Evolutionary conservation across 2,888 invertebrate species (phyloP).

Genomic region (Lissocephala sabroskyi): DNA sequence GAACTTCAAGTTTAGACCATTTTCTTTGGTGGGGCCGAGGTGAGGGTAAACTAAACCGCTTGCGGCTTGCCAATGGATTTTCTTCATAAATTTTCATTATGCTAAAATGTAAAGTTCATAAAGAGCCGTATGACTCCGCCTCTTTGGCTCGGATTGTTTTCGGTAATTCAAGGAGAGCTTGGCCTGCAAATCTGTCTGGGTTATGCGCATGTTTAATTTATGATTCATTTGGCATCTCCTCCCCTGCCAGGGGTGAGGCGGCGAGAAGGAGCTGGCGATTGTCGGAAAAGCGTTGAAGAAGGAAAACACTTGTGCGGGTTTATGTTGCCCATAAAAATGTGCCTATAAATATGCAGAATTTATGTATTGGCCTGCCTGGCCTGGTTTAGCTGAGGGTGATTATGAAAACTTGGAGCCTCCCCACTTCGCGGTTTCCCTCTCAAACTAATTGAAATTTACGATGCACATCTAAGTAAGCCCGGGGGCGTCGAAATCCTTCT

Average conservation of each 20-base stretch:
- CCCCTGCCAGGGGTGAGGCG: not conserved
- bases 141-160: not conserved
- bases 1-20: slow-evolving; percentile 41
- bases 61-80: slow-evolving; percentile 14
- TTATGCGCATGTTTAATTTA: slow-evolving; percentile 31
- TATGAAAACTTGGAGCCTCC: not conserved
- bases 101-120: slow-evolving; percentile 28
- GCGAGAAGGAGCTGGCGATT: slow-evolving; percentile 18
- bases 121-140: slow-evolving; percentile 1
- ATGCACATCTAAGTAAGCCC: too few species aligned
- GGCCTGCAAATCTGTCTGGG: slow-evolving; percentile 3
- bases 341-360: slow-evolving; percentile 32
- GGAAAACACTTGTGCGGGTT: not conserved
- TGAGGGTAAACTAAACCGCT: slow-evolving; percentile 10
- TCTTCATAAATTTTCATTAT: slow-evolving; percentile 59
- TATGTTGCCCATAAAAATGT: slow-evolving; percentile 14
- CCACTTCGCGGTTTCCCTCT: slow-evolving; percentile 16
- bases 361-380: too few species aligned
- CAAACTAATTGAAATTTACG: slow-evolving; percentile 56
- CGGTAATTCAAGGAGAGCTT: not conserved
- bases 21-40: slow-evolving; percentile 5
- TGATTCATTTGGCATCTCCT: slow-evolving; percentile 14
- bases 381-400: too few species aligned
- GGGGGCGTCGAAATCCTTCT: too few species aligned
- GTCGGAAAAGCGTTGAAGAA: slow-evolving; percentile 20